Evolutionary conservation across 2,113 vertebrate species (phyloP).

Genomic region (mouse (Mus musculus)): DNA sequence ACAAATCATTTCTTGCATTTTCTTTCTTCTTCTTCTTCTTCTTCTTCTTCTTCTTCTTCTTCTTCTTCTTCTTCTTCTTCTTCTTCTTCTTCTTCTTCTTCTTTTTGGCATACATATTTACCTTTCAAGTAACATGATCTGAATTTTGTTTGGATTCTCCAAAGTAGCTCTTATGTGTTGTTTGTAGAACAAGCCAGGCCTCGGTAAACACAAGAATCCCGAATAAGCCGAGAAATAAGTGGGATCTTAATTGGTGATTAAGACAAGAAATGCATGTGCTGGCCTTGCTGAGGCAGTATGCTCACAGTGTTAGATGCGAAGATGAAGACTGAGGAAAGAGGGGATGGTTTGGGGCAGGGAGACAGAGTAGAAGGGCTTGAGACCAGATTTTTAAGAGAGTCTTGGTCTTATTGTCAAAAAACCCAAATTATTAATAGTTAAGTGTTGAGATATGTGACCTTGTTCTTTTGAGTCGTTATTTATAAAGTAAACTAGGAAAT

Average conservation of each 20-base stretch:
- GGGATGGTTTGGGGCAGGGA: not conserved
- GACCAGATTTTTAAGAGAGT: not conserved
- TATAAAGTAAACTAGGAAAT: slow-evolving; percentile 70
- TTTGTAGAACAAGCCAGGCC: not conserved
- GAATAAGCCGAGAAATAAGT: not conserved
- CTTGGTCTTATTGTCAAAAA: slow-evolving; percentile 12
- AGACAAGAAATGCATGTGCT: not conserved
- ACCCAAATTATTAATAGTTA: slow-evolving; percentile 52
- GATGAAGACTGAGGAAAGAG: not conserved
- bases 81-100: too few species aligned
- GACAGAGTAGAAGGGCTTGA: not conserved
- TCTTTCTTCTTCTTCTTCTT: not conserved
- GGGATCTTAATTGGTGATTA: not conserved
- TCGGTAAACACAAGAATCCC: not conserved
- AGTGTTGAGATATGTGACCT: slow-evolving; percentile 63
- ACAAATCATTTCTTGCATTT: not conserved
- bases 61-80: too few species aligned
- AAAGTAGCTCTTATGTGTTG: not conserved
- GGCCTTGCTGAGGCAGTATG: not conserved
- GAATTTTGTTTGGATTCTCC: not conserved
- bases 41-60: too few species aligned
- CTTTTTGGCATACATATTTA: not conserved
- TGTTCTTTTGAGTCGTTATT: slow-evolving; percentile 63
- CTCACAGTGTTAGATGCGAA: not conserved
- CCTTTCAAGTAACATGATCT: slow-evolving; percentile 12